phyloP scores from a whole-genome alignment of 2,888 invertebrate genomes.

The Sphaerophoria rueppellii region DNA sequence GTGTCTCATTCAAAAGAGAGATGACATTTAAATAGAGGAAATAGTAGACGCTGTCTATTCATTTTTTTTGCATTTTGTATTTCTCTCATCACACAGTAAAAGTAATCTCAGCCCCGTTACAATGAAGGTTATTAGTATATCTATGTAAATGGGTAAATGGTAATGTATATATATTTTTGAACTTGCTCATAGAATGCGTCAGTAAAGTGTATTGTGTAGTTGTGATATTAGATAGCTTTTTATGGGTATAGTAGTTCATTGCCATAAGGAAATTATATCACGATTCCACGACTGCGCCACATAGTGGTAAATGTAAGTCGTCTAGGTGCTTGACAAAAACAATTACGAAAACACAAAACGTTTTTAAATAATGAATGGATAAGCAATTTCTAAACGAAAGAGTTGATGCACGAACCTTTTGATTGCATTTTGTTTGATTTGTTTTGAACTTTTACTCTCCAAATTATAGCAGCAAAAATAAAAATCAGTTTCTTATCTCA shows the following conservation, averaged over 20 bases:
- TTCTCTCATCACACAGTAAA: constrained; percentile 26
- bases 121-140: constrained; percentile 63
- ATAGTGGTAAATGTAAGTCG: not conserved
- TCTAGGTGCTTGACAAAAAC: not conserved
- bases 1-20: constrained; percentile 21
- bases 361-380: not conserved
- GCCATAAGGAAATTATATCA: constrained; percentile 54
- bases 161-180: constrained; percentile 55
- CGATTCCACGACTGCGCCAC: not conserved
- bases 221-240: constrained; percentile 68
- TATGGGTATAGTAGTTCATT: constrained; percentile 64
- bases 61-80: constrained; percentile 26
- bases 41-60: constrained; percentile 38
- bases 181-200: constrained; percentile 49
- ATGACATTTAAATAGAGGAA: constrained; percentile 19
- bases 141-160: constrained; percentile 8
- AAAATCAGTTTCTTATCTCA: not conserved
- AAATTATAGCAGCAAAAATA: not conserved
- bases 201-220: constrained; percentile 33
- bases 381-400: constrained; percentile 12
- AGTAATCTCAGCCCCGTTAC: constrained; percentile 33
- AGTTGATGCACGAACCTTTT: constrained; percentile 22
- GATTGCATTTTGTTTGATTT: not conserved
- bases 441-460: not conserved
- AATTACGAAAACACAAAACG: not conserved